Evolutionary conservation across 2,113 vertebrate genomes (phyloP).

Genomic region (Pseudopipra pipra): DNA sequence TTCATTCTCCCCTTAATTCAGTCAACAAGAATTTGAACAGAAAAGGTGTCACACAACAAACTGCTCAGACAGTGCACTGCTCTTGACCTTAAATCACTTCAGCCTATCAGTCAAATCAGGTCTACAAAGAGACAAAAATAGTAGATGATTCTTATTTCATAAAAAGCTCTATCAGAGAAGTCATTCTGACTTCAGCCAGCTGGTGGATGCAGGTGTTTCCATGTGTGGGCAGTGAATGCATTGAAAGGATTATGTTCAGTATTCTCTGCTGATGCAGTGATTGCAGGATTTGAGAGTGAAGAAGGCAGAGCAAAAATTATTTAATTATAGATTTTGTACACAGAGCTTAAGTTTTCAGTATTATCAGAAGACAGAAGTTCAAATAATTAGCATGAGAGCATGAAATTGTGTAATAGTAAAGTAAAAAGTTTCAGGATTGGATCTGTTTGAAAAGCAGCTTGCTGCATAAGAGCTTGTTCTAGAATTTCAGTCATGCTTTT

Average conservation of each 20-base stretch:
- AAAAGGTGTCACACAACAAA: not conserved
- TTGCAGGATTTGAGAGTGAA: not conserved
- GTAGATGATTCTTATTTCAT: not conserved
- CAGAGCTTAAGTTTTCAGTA: not conserved
- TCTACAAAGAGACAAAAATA: not conserved
- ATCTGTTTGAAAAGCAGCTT: not conserved
- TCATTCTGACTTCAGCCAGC: not conserved
- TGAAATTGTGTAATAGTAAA: not conserved
- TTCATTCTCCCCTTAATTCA: not conserved
- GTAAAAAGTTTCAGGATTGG: not conserved
- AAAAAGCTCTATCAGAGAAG: not conserved
- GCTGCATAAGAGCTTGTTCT: not conserved
- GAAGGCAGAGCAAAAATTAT: not conserved
- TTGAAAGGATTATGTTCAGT: not conserved
- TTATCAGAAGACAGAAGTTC: not conserved
- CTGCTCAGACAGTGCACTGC: not conserved
- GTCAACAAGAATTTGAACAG: not conserved
- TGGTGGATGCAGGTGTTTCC: not conserved
- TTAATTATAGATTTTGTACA: not conserved
- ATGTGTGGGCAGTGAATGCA: not conserved
- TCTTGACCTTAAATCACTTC: not conserved
- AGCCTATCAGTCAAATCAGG: not conserved
- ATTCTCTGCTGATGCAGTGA: not conserved
- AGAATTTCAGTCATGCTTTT: not conserved
- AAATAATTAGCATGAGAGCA: not conserved